Percentiles rank a stretch among this genome's conserved stretches.
These are phyloP conservation scores for Hedychridium roseum DNA, from an alignment of 2,888 invertebrate genomes.

Conservation along the genomic window DNA sequence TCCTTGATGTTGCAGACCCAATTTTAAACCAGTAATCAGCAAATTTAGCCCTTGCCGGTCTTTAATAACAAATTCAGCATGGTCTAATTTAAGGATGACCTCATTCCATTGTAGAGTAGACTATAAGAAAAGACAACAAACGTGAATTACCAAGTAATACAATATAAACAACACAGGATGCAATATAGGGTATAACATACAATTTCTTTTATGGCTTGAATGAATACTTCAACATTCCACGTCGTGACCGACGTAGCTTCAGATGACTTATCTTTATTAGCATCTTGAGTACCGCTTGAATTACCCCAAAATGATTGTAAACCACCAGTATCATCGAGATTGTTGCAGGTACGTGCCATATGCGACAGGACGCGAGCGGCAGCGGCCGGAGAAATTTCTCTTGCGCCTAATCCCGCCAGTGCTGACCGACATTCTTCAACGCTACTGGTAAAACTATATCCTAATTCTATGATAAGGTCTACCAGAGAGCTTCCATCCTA, in stretches of 20 bases:
- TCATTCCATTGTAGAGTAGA: conserved; percentile 92
- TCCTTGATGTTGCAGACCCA: conserved; percentile 81
- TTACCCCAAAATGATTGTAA: conserved; percentile 68
- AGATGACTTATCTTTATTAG: conserved; percentile 57
- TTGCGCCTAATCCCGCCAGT: conserved; percentile 81
- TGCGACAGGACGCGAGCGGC: conserved; percentile 86
- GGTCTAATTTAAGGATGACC: conserved; percentile 90
- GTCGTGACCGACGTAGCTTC: conserved; percentile 65
- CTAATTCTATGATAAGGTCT: conserved; percentile 91
- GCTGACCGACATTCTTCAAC: conserved; percentile 89
- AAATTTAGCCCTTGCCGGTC: conserved; percentile 86
- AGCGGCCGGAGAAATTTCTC: conserved; percentile 83
- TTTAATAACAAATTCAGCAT: conserved; percentile 87
- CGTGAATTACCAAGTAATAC: too few relatives aligned
- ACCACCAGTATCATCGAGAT: conserved; percentile 71
- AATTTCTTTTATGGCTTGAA: conserved; percentile 89
- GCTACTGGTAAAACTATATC: conserved; percentile 86
- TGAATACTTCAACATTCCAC: conserved; percentile 95
- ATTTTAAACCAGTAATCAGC: conserved; percentile 81
- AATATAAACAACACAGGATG: too few relatives aligned
- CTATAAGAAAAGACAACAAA: not conserved
- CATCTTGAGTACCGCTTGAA: conserved; percentile 68
- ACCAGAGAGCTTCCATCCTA: conserved; percentile 80
- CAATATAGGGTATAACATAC: conserved; percentile 62
- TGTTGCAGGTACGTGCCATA: conserved; percentile 86